These are phyloP conservation scores for Diplogasteroides magnus DNA, from an alignment of 1,140 invertebrate genomes.

Conservation along the genomic window DNA sequence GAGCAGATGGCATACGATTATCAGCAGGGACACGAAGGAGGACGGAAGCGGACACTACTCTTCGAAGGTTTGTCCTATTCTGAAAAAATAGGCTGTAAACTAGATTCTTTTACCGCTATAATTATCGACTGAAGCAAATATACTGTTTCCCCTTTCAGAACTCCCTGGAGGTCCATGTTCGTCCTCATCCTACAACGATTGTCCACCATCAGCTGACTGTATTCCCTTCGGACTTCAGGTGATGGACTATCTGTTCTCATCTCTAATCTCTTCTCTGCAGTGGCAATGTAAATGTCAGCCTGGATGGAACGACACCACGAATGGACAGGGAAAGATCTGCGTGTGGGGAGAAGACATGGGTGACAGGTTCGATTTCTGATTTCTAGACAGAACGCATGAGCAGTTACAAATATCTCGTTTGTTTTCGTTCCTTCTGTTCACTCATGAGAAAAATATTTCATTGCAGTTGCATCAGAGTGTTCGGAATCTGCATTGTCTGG, in stretches of 20 bases:
- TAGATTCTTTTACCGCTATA: no score
- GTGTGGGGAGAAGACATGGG: constrained; percentile 2
- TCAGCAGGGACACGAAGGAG: not conserved
- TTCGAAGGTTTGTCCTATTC: no score
- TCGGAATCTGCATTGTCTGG: constrained; percentile 20
- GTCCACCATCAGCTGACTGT: not conserved
- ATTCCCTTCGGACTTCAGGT: not conserved
- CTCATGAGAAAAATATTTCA: no score
- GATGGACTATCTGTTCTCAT: not conserved
- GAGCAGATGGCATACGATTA: not conserved
- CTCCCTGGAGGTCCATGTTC: not conserved
- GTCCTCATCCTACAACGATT: not conserved
- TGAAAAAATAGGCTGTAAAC: no score
- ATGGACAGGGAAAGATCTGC: constrained; percentile 15
- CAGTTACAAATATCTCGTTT: no score
- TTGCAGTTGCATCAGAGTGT: constrained; percentile 19
- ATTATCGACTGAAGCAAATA: no score
- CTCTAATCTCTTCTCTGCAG: constrained; percentile 1
- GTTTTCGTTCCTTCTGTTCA: no score
- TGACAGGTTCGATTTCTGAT: no score
- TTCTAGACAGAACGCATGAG: no score
- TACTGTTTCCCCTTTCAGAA: no score
- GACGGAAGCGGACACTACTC: not conserved
- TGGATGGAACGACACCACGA: constrained; percentile 12
- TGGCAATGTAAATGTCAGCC: constrained; percentile 15